These are phyloP conservation scores for Neopelma chrysocephalum DNA, from an alignment of 2,797 vertebrate genomes.

Conservation along the genomic window DNA sequence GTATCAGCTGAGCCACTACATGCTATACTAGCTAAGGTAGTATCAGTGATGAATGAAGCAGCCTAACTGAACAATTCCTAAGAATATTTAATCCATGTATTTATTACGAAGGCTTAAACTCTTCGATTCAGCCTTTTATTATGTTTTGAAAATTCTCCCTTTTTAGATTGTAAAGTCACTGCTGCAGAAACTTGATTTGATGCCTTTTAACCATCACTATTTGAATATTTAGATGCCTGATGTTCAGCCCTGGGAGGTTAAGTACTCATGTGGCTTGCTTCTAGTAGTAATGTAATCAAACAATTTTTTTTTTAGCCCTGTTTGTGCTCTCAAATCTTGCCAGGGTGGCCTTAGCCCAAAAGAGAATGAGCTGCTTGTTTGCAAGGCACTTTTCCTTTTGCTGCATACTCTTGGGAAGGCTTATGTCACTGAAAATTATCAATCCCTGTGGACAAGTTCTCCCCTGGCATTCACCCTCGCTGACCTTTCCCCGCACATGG, in stretches of 20 bases:
- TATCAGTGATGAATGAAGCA: neutral
- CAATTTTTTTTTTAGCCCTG: neutral
- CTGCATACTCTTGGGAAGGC: neutral
- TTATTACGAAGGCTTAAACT: neutral
- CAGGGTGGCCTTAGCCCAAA: neutral
- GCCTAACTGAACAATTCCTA: neutral
- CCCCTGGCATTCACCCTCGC: neutral
- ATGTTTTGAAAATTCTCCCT: neutral
- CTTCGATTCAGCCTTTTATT: neutral
- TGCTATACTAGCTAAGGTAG: neutral
- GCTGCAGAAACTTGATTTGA: neutral
- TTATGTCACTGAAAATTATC: neutral
- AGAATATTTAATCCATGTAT: neutral
- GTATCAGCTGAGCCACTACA: neutral
- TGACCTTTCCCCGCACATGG: neutral
- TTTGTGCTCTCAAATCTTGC: neutral
- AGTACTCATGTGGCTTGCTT: neutral
- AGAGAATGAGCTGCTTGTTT: neutral
- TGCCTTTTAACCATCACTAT: neutral
- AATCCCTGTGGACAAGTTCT: neutral
- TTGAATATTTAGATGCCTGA: neutral
- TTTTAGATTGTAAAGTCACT: neutral
- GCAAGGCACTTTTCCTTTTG: neutral
- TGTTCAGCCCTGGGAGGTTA: neutral
- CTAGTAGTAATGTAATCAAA: neutral